Conservation (phyloP, 2,113 vertebrate species). For the Circaetus cinerascens region DNA sequence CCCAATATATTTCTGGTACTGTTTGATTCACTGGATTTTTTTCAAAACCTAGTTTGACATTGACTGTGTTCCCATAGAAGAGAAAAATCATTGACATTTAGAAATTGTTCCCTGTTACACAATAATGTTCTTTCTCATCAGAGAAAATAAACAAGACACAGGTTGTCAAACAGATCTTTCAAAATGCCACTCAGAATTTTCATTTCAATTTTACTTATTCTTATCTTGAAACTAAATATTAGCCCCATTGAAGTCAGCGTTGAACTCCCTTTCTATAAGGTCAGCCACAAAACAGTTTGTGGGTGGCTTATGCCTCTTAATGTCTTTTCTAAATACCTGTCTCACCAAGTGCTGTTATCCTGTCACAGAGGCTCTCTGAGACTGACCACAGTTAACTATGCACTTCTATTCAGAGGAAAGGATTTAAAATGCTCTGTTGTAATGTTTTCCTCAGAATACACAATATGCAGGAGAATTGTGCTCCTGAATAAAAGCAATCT, state of each 20-base stretch:
- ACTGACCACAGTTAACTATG: not conserved
- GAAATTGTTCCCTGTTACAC: constrained; percentile 34
- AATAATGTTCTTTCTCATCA: constrained; percentile 42
- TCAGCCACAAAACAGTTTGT: not conserved
- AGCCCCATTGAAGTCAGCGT: not conserved
- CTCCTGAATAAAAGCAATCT: not conserved
- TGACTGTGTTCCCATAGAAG: not conserved
- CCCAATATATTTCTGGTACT: not conserved
- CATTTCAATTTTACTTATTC: constrained; percentile 37
- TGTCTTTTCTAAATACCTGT: not conserved
- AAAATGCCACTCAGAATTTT: constrained; percentile 53
- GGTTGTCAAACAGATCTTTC: constrained; percentile 50
- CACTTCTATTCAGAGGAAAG: not conserved
- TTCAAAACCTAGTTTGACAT: not conserved
- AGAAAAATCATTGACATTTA: constrained; percentile 53
- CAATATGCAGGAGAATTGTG: not conserved
- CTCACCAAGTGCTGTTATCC: not conserved
- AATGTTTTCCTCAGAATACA: not conserved
- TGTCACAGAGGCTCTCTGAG: not conserved
- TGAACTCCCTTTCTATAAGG: not conserved
- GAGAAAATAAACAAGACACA: constrained; percentile 44
- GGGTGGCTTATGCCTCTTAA: not conserved
- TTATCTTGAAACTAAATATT: constrained; percentile 22
- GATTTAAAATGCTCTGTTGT: not conserved
- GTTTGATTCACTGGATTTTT: not conserved